Percentiles rank a stretch among this genome's conserved stretches.
Conservation (phyloP, 2,888 invertebrate genomes). For the Andrena marginata region DNA sequence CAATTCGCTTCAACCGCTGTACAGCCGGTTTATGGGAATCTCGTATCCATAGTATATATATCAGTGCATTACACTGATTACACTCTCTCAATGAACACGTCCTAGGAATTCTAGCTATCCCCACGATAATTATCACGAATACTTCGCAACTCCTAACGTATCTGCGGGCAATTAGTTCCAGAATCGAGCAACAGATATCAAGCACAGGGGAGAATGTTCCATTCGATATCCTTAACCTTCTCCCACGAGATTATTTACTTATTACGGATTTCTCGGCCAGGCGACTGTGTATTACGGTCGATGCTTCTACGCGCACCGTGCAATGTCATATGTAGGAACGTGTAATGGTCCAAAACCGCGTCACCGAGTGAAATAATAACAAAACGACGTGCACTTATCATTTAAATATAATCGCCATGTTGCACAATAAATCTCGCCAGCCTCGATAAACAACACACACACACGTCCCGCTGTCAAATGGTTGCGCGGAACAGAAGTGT, state of each 20-base stretch:
- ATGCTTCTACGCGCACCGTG: background rate
- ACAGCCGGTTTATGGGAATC: too few relatives aligned
- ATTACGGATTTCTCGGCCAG: background rate
- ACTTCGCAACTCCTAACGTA: background rate
- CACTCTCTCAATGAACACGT: background rate
- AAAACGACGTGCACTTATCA: slow-evolving; percentile 51
- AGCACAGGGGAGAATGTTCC: background rate
- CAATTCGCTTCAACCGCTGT: too few relatives aligned
- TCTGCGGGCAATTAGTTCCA: background rate
- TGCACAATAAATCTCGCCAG: slow-evolving; percentile 42
- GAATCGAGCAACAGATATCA: background rate
- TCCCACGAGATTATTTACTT: background rate
- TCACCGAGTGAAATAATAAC: slow-evolving; percentile 47
- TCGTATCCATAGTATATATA: too few relatives aligned
- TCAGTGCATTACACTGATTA: too few relatives aligned
- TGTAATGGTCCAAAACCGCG: background rate
- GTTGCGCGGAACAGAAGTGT: background rate
- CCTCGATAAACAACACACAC: slow-evolving; percentile 42
- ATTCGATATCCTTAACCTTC: slow-evolving; percentile 7
- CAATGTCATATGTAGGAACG: background rate
- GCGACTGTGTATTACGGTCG: background rate
- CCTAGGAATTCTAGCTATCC: background rate
- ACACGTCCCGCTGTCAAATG: slow-evolving; percentile 18
- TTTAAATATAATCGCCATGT: slow-evolving; percentile 62
- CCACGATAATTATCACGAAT: background rate